Conservation (phyloP, 2,113 vertebrate species). For the Dipodomys ordii region DNA sequence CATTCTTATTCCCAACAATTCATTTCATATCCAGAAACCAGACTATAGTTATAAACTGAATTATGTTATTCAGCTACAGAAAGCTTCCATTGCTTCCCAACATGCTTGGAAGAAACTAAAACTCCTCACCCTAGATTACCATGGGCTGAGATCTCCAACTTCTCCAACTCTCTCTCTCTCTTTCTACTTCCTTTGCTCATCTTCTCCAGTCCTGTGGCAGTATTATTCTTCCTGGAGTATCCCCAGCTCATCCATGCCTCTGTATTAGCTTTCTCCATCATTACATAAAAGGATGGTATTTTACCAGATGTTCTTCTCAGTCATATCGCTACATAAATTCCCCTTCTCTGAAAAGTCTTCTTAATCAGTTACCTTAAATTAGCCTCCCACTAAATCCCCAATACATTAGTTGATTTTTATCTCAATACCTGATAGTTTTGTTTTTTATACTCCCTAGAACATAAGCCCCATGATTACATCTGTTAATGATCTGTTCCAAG, state of each 20-base stretch:
- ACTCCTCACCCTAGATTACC: background rate
- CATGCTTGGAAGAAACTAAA: background rate
- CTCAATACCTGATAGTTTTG: background rate
- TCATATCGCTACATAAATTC: background rate
- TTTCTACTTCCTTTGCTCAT: background rate
- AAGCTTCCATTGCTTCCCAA: background rate
- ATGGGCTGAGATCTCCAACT: background rate
- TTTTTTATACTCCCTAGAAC: background rate
- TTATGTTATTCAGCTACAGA: background rate
- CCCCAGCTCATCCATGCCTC: background rate
- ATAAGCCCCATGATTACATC: background rate
- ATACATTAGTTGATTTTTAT: background rate
- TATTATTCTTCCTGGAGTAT: background rate
- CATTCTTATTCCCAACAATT: background rate
- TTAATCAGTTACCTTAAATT: background rate
- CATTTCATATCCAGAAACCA: background rate
- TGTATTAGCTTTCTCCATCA: background rate
- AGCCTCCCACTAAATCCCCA: background rate
- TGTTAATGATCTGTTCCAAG: background rate
- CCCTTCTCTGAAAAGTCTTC: background rate
- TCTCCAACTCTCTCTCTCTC: background rate
- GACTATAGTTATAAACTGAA: background rate
- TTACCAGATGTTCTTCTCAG: background rate
- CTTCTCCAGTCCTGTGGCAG: background rate
- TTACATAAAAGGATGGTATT: background rate